Base-by-base conservation (phyloP, 2,888 invertebrate genomes). In the Lycia hirtaria region DNA sequence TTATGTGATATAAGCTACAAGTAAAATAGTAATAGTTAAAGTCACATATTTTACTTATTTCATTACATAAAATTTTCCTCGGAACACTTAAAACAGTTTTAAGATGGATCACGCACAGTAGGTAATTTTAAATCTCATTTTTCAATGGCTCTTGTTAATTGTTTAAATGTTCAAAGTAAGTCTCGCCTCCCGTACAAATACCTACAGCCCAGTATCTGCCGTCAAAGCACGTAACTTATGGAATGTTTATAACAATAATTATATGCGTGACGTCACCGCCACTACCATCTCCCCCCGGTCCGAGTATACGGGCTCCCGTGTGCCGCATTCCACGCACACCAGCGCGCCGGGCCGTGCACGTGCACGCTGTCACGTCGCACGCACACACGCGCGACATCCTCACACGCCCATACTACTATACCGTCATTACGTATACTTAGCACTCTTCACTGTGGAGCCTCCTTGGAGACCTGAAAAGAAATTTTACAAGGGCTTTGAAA, bases 401-500 rank as follows among this genome's bases (percentile, higher is more conserved):
- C 69, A 71, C 67, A 82, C 88, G 87, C 85, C 87, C 82, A 75
- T 59, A 45, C 73, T 68, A 69, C 75, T 75, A 80, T 77, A 76
- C 72, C 44, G 67, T 74, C 79, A 77, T 65, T 70, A 68, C 75
- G 66, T 80, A 75, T 75, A 74, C 72, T 74, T 73, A 73, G 69
- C 71, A 71, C 73, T 78, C 66, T 62, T 80, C 78, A 74, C 76
- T 35, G 17, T 75, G 67, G 73, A 80, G 83, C 40, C 30, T 87
- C 88, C 88, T 83, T 67, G 51, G 88, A 87, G 89, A 88, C 85
- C 84, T 85, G 85, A 86, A 88, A 57, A 58, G 52, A 32, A 52
- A 88, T 84, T 87, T 89, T 82, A 85, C 86, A 87, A 87, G 87
- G 85, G 73, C 75, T 81, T 84, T 83, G 33, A 51, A 55, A 49